Percentiles rank a stretch among this genome's conserved stretches.
Conservation (phyloP, 2,797 vertebrate species). For the Cichlasoma orientale region DNA sequence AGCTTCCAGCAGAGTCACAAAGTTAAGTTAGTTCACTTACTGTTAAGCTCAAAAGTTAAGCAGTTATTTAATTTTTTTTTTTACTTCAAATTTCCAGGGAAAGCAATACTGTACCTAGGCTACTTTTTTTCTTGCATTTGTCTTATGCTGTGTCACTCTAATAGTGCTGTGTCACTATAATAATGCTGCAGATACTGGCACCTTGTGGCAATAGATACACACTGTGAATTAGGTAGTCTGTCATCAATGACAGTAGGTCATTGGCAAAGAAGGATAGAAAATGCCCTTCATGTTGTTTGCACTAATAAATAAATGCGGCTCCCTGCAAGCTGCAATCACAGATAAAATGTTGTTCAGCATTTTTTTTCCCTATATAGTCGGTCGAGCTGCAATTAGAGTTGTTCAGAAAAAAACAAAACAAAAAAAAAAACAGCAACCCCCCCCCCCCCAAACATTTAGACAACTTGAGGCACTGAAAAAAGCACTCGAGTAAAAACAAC, state of each 20-base stretch:
- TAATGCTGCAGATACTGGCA: not conserved
- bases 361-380: not conserved
- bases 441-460: not conserved
- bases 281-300: not conserved
- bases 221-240: not conserved
- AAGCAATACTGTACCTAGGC: not conserved
- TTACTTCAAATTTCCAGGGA: not conserved
- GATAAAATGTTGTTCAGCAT: not conserved
- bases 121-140: not conserved
- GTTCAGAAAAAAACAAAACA: not conserved
- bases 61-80: not conserved
- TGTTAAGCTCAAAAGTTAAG: not conserved
- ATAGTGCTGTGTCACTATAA: not conserved
- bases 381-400: not conserved
- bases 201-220: not conserved
- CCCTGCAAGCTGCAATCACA: not conserved
- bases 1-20: too few relatives aligned
- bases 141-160: not conserved
- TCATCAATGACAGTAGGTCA: not conserved
- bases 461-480: slow-evolving; percentile 12
- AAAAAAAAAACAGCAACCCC: too few relatives aligned
- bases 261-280: not conserved
- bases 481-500: slow-evolving; percentile 42
- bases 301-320: not conserved
- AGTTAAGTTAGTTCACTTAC: too few relatives aligned